A percentile compares a stretch with the other conserved stretches of the same genome.
These are phyloP conservation scores for Dermatemys mawii DNA, from an alignment of 2,113 vertebrate species.

Conservation along the genomic window DNA sequence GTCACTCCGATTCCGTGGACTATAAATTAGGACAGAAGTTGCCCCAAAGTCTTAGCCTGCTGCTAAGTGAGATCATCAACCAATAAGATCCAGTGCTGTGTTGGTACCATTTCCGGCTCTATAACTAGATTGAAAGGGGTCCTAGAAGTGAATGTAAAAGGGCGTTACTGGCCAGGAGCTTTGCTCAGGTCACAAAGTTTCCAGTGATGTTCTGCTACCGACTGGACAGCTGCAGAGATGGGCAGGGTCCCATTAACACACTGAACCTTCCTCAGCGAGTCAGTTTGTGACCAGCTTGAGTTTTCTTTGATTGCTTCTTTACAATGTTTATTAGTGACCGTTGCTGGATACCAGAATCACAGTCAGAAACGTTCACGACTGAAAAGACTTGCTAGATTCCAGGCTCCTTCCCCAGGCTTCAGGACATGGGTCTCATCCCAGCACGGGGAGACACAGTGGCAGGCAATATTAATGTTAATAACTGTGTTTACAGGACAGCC, in stretches of 20 bases:
- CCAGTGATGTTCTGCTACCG: not conserved
- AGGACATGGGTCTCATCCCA: not conserved
- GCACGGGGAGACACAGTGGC: not conserved
- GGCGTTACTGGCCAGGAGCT: not conserved
- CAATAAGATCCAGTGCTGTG: not conserved
- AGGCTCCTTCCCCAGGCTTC: not conserved
- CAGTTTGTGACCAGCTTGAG: not conserved
- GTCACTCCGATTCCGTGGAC: not conserved
- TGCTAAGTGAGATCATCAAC: not conserved
- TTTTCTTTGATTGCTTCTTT: not conserved
- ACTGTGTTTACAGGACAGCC: constrained; percentile 59
- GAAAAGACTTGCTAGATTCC: not conserved
- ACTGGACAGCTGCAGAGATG: not conserved
- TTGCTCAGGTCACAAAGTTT: not conserved
- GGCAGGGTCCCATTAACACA: not conserved
- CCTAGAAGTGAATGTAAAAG: not conserved
- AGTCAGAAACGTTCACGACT: not conserved
- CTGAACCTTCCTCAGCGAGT: not conserved
- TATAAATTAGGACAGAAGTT: not conserved
- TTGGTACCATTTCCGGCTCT: not conserved
- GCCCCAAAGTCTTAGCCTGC: not conserved
- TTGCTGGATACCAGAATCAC: not conserved
- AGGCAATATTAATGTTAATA: not conserved
- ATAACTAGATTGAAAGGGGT: not conserved
- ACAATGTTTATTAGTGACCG: not conserved